phyloP scores from a whole-genome alignment of 2,888 invertebrate genomes.

The Campaea margaritaria region DNA sequence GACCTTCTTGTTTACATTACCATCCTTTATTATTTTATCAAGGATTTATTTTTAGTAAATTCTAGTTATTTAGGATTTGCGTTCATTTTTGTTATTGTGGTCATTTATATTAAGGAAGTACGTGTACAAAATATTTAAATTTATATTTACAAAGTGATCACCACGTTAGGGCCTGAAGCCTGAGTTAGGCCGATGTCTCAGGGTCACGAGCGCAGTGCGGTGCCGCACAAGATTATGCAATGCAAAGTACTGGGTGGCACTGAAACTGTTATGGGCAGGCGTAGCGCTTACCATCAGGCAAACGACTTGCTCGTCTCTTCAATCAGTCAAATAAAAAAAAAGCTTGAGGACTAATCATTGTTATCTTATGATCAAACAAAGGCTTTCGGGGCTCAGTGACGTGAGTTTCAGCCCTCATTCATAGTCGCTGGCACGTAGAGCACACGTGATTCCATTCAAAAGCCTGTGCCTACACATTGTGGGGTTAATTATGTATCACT shows the following conservation, averaged over 20 bases:
- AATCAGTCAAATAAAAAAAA: no score
- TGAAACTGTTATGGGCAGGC: no score
- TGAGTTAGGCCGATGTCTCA: no score
- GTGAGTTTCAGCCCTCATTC: conserved; percentile 31
- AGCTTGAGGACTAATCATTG: conserved; percentile 16
- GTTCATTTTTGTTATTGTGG: no score
- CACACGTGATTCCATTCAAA: conserved; percentile 31
- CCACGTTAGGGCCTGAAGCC: not conserved
- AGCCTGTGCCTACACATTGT: conserved; percentile 25
- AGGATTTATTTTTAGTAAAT: no score
- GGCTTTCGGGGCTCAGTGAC: conserved; percentile 21
- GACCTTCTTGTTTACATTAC: not conserved
- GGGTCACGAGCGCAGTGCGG: no score
- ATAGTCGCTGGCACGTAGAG: conserved; percentile 29
- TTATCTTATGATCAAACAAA: conserved; percentile 18
- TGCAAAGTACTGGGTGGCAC: no score
- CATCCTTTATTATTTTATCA: no score
- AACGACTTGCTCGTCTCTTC: no score
- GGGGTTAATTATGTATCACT: conserved; percentile 37
- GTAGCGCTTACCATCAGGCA: no score
- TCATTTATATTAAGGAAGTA: not conserved
- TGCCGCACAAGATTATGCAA: no score
- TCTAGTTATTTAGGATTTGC: no score
- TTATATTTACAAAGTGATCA: conserved; percentile 5
- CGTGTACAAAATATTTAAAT: not conserved